Percentiles rank a stretch among this genome's conserved stretches.
Evolutionary conservation across 1,140 invertebrate species (phyloP).

Genomic region (Monomorium pharaonis): DNA sequence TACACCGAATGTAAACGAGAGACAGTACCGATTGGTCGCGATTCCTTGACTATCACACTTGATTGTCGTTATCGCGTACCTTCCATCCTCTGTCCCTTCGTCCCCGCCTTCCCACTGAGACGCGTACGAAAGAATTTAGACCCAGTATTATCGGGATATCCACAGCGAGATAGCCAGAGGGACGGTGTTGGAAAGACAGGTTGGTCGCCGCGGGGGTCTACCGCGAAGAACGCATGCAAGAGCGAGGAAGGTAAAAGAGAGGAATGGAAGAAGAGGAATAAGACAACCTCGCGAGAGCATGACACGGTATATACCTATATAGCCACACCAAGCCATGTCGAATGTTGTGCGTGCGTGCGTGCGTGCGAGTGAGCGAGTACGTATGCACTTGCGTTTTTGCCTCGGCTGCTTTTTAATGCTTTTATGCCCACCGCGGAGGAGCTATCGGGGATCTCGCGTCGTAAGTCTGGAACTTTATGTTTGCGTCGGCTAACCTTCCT

Average conservation of each 20-base stretch:
- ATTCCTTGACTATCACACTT: slow-evolving; percentile 59
- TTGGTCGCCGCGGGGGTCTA: slow-evolving; percentile 82
- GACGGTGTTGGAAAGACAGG: slow-evolving; percentile 84
- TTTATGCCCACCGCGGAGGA: slow-evolving; percentile 85
- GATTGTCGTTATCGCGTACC: slow-evolving; percentile 75
- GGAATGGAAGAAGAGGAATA: slow-evolving; percentile 58
- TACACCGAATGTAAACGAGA: slow-evolving; percentile 49
- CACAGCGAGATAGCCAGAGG: slow-evolving; percentile 74
- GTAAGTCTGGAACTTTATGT: slow-evolving; percentile 86
- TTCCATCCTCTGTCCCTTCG: slow-evolving; percentile 51
- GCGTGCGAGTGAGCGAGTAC: slow-evolving; percentile 51
- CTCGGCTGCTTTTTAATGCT: slow-evolving; percentile 80
- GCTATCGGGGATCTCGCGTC: slow-evolving; percentile 85
- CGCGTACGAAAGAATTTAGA: slow-evolving; percentile 81
- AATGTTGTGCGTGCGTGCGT: background rate
- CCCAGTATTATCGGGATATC: slow-evolving; percentile 83
- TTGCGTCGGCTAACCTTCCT: slow-evolving; percentile 81
- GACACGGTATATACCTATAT: slow-evolving; percentile 59
- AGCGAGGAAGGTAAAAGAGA: slow-evolving; percentile 40
- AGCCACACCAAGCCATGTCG: slow-evolving; percentile 44
- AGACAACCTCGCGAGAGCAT: slow-evolving; percentile 51
- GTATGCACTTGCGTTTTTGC: slow-evolving; percentile 78
- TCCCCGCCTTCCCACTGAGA: slow-evolving; percentile 78
- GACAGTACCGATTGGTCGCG: slow-evolving; percentile 44
- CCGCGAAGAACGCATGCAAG: slow-evolving; percentile 74